Percentiles rank a stretch among this genome's conserved stretches.
phyloP scores from a whole-genome alignment of 2,113 vertebrate species.

The Corapipo altera region DNA sequence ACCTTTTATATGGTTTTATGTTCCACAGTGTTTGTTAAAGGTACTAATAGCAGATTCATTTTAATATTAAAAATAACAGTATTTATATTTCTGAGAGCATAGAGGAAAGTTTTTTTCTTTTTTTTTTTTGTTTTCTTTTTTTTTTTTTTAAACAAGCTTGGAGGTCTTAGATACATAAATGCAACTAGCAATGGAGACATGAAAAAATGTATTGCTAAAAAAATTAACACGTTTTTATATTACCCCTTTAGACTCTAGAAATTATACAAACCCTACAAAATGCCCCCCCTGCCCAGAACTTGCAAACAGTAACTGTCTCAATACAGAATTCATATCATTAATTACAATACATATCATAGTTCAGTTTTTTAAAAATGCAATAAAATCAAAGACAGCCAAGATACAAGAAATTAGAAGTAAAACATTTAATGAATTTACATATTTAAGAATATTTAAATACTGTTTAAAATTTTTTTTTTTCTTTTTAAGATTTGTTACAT shows the following conservation, averaged over 20 bases:
- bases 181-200: constrained; percentile 70
- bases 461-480: constrained; percentile 69
- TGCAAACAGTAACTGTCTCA: constrained; percentile 73
- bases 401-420: constrained; percentile 82
- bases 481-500: constrained; percentile 76
- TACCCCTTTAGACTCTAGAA: constrained; percentile 79
- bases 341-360: constrained; percentile 81
- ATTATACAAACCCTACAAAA: constrained; percentile 81
- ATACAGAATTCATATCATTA: constrained; percentile 81
- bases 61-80: constrained; percentile 87
- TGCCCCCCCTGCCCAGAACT: constrained; percentile 47
- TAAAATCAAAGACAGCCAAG: constrained; percentile 82
- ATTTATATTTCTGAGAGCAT: constrained; percentile 83
- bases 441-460: constrained; percentile 88
- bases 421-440: constrained; percentile 85
- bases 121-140: constrained; percentile 19
- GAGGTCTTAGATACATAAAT: constrained; percentile 80
- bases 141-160: constrained; percentile 77
- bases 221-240: constrained; percentile 73
- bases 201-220: constrained; percentile 67
- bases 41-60: constrained; percentile 79
- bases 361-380: constrained; percentile 77
- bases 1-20: constrained; percentile 81
- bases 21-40: constrained; percentile 85
- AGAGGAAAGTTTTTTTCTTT: constrained; percentile 71